Evolutionary conservation across 2,113 vertebrate genomes (phyloP).

Genomic region (Labeo catla): DNA sequence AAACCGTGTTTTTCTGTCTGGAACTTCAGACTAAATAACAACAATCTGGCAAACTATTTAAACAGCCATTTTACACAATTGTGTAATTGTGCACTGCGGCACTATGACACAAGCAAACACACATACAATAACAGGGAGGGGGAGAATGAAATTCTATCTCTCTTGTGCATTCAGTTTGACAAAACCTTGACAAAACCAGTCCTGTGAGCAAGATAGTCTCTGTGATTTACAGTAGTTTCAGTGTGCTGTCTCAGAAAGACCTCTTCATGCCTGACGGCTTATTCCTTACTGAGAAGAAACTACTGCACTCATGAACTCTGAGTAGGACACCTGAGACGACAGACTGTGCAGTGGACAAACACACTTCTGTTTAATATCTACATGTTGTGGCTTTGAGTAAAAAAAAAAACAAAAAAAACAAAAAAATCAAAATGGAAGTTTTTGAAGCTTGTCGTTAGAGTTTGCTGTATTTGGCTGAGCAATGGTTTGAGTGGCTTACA

Average conservation of each 20-base stretch:
- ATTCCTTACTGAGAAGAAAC: conserved; percentile 24
- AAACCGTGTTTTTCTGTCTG: background rate
- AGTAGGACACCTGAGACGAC: background rate
- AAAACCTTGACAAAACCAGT: conserved; percentile 22
- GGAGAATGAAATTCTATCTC: conserved; percentile 31
- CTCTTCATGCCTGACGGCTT: conserved; percentile 21
- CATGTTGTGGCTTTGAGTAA: background rate
- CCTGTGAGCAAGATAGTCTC: conserved; percentile 16
- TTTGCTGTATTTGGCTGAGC: no score
- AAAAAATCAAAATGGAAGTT: background rate
- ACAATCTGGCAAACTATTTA: background rate
- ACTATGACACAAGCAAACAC: background rate
- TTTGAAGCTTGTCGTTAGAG: background rate
- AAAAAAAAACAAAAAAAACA: background rate
- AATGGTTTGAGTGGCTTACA: no score
- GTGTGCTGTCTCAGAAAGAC: conserved; percentile 1
- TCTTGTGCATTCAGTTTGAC: conserved; percentile 25
- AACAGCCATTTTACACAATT: background rate
- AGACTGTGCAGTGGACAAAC: conserved; percentile 9
- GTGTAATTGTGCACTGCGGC: background rate
- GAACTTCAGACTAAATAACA: background rate
- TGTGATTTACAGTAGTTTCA: conserved; percentile 19
- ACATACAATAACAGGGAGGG: background rate
- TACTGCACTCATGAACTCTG: background rate
- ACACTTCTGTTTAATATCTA: conserved; percentile 22